Conservation (phyloP, 1,140 invertebrate genomes). For the Coptotermes formosanus region DNA sequence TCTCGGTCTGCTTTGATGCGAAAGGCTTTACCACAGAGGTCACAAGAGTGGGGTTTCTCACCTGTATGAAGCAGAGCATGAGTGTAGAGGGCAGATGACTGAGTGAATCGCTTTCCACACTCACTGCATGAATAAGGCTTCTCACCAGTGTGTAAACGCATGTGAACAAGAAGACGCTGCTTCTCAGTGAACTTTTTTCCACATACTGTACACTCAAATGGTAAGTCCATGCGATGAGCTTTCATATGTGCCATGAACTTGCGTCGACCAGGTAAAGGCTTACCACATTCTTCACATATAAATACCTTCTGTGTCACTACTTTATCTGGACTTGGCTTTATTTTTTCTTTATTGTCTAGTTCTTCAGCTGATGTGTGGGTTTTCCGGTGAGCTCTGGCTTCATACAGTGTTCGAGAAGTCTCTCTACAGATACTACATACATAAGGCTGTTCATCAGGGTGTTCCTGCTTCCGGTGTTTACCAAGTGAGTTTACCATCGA, state of each 20-base stretch:
- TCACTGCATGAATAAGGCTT: conserved; percentile 56
- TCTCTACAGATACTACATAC: conserved; percentile 29
- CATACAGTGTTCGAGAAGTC: conserved; percentile 28
- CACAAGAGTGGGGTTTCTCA: conserved; percentile 56
- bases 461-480: conserved; percentile 27
- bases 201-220: conserved; percentile 21
- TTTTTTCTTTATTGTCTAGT: not conserved
- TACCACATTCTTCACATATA: conserved; percentile 31
- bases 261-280: conserved; percentile 11
- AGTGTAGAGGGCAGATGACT: conserved; percentile 56
- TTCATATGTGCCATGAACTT: conserved; percentile 26
- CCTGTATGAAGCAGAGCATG: conserved; percentile 58
- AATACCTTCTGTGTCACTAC: not conserved
- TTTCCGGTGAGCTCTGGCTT: conserved; percentile 24
- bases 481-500: not conserved
- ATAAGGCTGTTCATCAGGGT: conserved; percentile 31
- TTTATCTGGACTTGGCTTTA: not conserved
- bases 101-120: conserved; percentile 54
- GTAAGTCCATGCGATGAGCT: conserved; percentile 9
- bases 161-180: conserved; percentile 42
- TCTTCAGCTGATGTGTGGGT: conserved; percentile 17
- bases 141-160: conserved; percentile 68
- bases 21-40: conserved; percentile 57
- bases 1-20: conserved; percentile 33
- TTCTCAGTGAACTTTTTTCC: conserved; percentile 24